Evolutionary conservation across 2,888 invertebrate species (phyloP), one percentile per base, ranked within the genome.

Genomic region (Empis stercorea): DNA sequence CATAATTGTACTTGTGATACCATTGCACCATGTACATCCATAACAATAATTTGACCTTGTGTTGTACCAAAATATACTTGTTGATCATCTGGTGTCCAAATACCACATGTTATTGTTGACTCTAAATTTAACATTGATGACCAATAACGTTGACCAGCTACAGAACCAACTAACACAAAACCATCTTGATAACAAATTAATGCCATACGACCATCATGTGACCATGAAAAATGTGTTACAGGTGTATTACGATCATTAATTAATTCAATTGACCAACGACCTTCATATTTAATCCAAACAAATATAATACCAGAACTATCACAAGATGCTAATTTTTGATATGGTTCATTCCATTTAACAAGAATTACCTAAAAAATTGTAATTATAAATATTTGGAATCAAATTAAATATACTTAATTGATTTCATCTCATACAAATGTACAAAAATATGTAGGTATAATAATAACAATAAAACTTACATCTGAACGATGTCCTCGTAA

Each of bases 221-320:
- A 94, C 97, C 97, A 99, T 15, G 92, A 88, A 73, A 99, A 95
- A 71, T 97, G 94, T 15, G 94, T 95, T 51, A 96, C 95, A 40
- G 94, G 92, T 1, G 92, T 95, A 65, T 88, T 95, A 39, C 97
- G 76, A 72, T 99, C 97, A 70, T 99, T 99, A 68, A 99, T 97
- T 56, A 99, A 76, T 71, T 99, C 97, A 60, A 99, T 96, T 57
- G 94, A 94, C 97, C 97, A 99, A 40, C 96, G 79, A 38, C 94
- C 96, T 66, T 99, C 97, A 71, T 96, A 96, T 68, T 96, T 95
- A 62, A 97, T 95, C 97, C 97, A 99, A 23, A 99, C 96, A 71
- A 97, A 97, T 64, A 97, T 97, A 48, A 97, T 92, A 2, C 97
- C 96, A 3, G 91, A 89, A 61, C 88, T 87, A 75, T 97, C 97